These are phyloP conservation scores for Drusus annulatus DNA, from an alignment of 1,140 invertebrate genomes.

Conservation along the genomic window DNA sequence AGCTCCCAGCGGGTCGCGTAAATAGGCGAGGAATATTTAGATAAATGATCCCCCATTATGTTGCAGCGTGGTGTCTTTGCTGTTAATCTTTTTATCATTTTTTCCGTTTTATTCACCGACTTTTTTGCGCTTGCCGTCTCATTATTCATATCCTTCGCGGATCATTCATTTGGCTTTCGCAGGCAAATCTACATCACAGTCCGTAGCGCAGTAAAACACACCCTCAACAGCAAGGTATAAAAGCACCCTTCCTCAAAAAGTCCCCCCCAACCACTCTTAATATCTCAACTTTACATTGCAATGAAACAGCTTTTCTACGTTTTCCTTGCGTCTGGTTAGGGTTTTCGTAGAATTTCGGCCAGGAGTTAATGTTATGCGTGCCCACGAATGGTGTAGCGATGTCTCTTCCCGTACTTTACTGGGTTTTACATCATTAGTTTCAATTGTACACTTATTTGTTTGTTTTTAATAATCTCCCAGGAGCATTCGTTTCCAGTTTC, in stretches of 20 bases:
- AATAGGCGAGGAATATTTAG: constrained; percentile 59
- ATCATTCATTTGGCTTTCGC: constrained; percentile 58
- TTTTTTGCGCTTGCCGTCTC: constrained; percentile 36
- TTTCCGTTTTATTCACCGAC: constrained; percentile 52
- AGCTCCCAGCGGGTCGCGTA: constrained; percentile 47
- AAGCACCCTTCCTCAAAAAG: too few species aligned
- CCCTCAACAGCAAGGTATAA: too few species aligned
- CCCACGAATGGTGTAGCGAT: constrained; percentile 49
- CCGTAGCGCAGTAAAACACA: neutral
- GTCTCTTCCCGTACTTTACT: constrained; percentile 37
- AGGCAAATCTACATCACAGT: constrained; percentile 17
- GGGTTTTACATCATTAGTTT: constrained; percentile 58
- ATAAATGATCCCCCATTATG: constrained; percentile 59
- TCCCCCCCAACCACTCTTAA: neutral
- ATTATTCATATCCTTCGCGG: constrained; percentile 57
- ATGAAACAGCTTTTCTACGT: neutral
- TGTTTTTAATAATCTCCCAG: constrained; percentile 44
- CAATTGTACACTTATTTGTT: constrained; percentile 57
- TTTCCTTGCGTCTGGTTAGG: neutral
- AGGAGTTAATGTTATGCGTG: constrained; percentile 55
- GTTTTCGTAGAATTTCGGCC: neutral
- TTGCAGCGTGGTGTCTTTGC: constrained; percentile 57
- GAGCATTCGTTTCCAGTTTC: constrained; percentile 41
- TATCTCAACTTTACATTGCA: neutral
- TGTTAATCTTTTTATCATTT: constrained; percentile 59